Evolutionary conservation across 2,113 vertebrate species (phyloP).

Genomic region (Thalassarche chlororhynchos): DNA sequence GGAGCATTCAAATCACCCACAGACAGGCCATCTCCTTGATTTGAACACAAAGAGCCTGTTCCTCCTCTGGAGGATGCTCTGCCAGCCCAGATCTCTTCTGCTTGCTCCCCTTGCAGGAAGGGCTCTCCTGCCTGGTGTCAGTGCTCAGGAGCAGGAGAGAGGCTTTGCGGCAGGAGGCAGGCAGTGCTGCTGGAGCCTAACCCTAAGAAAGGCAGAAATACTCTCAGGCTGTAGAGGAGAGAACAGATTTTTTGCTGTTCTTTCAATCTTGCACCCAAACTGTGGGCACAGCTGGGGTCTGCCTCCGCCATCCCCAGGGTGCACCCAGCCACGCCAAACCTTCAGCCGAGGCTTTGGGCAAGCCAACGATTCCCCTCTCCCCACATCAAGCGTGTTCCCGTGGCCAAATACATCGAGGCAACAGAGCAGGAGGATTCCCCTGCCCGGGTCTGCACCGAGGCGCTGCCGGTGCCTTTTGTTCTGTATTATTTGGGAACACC

Average conservation of each 20-base stretch:
- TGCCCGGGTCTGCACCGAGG: neutral
- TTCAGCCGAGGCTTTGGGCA: neutral
- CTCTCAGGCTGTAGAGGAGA: neutral
- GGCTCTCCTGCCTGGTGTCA: neutral
- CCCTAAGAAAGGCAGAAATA: neutral
- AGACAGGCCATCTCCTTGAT: neutral
- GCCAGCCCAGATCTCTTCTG: neutral
- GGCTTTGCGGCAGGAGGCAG: neutral
- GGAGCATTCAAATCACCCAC: neutral
- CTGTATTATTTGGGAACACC: neutral
- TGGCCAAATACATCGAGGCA: accelerated
- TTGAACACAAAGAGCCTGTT: accelerated
- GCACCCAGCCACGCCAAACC: neutral
- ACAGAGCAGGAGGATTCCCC: neutral
- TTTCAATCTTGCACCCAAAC: neutral
- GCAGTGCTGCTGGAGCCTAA: neutral
- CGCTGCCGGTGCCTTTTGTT: neutral
- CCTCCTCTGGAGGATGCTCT: neutral
- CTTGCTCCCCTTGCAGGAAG: neutral
- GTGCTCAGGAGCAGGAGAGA: neutral
- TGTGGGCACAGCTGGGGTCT: neutral
- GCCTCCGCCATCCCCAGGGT: neutral
- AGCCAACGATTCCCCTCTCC: neutral
- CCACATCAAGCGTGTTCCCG: accelerated
- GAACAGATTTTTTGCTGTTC: neutral